phyloP scores from a whole-genome alignment of 2,113 vertebrate species.

The Antennarius striatus region DNA sequence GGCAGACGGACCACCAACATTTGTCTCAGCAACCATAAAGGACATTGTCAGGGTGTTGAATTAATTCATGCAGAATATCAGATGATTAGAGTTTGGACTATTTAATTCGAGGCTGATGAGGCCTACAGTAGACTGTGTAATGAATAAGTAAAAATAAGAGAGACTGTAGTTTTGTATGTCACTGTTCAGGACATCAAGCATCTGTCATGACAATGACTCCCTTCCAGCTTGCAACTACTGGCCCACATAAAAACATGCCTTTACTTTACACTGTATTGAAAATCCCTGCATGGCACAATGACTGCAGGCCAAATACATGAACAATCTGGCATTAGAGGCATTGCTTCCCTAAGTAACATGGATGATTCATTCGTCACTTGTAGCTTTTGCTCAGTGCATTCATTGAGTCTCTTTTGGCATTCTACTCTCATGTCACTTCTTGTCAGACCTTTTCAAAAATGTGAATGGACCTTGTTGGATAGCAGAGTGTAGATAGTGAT shows the following conservation, averaged over 20 bases:
- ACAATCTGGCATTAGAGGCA: no score
- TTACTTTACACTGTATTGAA: background rate
- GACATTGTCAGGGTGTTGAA: constrained; percentile 42
- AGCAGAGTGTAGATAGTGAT: background rate
- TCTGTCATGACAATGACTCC: background rate
- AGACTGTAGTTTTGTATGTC: background rate
- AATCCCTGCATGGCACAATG: background rate
- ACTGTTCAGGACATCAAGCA: background rate
- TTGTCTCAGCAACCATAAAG: constrained; percentile 47
- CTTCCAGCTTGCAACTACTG: background rate
- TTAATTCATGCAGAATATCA: constrained; percentile 8
- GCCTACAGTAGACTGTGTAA: background rate
- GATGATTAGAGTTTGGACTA: constrained; percentile 8
- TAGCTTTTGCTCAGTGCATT: background rate
- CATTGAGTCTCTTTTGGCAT: no score
- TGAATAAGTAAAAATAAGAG: background rate
- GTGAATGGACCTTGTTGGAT: constrained; percentile 16
- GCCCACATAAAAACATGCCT: background rate
- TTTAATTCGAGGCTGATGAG: background rate
- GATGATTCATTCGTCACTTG: background rate
- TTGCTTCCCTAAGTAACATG: no score
- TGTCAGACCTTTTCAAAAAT: background rate
- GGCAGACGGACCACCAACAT: constrained; percentile 54
- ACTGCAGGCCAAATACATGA: background rate
- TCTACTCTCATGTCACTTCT: no score